Conservation (phyloP, 2,888 invertebrate species). For the Cactoblastis cactorum region DNA sequence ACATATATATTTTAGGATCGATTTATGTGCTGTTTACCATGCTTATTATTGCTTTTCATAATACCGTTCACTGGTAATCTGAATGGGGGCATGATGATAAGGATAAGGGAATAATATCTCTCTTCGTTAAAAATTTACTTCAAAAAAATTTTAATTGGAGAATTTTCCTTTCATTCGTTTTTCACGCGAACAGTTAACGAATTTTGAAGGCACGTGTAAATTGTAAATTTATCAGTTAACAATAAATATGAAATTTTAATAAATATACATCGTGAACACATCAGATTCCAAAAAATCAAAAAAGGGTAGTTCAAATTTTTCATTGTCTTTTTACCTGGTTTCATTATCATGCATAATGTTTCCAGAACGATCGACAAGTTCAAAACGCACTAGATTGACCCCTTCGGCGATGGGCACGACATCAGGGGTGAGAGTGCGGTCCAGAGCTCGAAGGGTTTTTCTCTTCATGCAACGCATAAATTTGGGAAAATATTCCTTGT, state of each 20-base stretch:
- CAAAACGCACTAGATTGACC: conserved; percentile 80
- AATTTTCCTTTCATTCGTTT: background rate
- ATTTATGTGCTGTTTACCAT: too few relatives aligned
- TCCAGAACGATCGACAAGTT: conserved; percentile 62
- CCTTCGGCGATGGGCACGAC: conserved; percentile 82
- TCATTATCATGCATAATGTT: conserved; percentile 61
- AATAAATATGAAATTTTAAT: background rate
- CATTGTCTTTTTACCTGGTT: conserved; percentile 37
- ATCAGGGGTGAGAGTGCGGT: conserved; percentile 79
- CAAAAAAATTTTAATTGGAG: background rate
- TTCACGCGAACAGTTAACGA: background rate
- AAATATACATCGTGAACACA: too few relatives aligned
- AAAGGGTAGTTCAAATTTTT: too few relatives aligned
- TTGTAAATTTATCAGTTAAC: too few relatives aligned
- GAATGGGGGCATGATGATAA: background rate
- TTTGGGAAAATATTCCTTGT: conserved; percentile 69
- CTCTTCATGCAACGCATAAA: conserved; percentile 74
- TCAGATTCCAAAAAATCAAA: too few relatives aligned
- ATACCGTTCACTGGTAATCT: background rate
- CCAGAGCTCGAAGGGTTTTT: conserved; percentile 78
- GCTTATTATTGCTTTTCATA: too few relatives aligned
- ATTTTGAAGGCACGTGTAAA: background rate
- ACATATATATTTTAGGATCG: too few relatives aligned
- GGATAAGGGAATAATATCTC: background rate
- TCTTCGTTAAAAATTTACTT: background rate